phyloP scores from a whole-genome alignment of 2,888 invertebrate genomes.

The Zootermopsis nevadensis region DNA sequence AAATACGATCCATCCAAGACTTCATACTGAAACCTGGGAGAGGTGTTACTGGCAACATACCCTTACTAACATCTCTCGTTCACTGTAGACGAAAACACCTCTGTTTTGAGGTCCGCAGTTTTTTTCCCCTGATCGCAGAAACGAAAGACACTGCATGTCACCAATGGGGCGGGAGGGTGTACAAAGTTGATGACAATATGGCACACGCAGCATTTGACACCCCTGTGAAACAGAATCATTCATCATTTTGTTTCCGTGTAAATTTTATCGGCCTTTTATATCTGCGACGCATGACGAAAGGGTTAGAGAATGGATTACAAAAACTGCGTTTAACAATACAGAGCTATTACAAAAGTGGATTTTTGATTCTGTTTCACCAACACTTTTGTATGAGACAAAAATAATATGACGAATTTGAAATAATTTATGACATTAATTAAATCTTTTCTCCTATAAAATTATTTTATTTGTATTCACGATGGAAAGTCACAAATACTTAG shows the following conservation, averaged over 20 bases:
- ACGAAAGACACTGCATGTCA: too few relatives aligned
- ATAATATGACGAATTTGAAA: background rate
- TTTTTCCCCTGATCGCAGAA: too few relatives aligned
- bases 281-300: background rate
- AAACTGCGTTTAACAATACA: background rate
- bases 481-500: background rate
- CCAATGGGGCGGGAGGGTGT: too few relatives aligned
- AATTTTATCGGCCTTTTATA: background rate
- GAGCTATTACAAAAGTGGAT: slow-evolving; percentile 29
- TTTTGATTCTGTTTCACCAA: slow-evolving; percentile 4
- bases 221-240: background rate
- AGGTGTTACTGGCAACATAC: too few relatives aligned
- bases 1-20: background rate
- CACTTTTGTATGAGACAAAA: background rate
- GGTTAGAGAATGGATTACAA: background rate
- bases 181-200: background rate
- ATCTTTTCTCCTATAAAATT: slow-evolving; percentile 11
- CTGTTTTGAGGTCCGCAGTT: too few relatives aligned
- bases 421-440: slow-evolving; percentile 21
- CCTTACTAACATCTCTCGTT: too few relatives aligned
- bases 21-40: too few relatives aligned
- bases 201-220: background rate
- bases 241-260: background rate
- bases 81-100: too few relatives aligned
- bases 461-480: background rate